phyloP scores from a whole-genome alignment of 1,140 invertebrate species.

The Aphaenogaster ashmeadi region DNA sequence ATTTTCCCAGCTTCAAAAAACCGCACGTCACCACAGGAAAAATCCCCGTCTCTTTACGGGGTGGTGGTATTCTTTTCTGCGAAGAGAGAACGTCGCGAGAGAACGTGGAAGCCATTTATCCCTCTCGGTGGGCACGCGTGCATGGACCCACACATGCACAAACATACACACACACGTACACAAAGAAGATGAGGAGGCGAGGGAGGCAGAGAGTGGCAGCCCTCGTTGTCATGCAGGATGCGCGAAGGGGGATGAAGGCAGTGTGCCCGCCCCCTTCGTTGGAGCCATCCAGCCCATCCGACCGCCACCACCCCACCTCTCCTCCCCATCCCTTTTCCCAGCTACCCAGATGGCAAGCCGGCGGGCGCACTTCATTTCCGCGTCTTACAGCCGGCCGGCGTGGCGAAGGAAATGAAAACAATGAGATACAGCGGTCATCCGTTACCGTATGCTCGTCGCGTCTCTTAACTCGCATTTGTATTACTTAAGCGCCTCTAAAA shows the following conservation, averaged over 20 bases:
- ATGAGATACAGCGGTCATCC: constrained; percentile 87
- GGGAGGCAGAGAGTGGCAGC: constrained; percentile 47
- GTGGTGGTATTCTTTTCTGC: constrained; percentile 24
- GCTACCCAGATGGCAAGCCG: constrained; percentile 71
- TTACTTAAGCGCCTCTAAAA: constrained; percentile 84
- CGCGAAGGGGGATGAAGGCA: constrained; percentile 76
- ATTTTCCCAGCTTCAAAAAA: constrained; percentile 48
- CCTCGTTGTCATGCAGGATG: constrained; percentile 82
- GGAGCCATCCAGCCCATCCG: constrained; percentile 51
- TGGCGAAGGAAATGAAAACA: constrained; percentile 86
- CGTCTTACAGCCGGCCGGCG: constrained; percentile 83
- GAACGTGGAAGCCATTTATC: constrained; percentile 69
- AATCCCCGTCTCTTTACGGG: background rate
- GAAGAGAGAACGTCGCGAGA: constrained; percentile 34
- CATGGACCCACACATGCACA: constrained; percentile 39
- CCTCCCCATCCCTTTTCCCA: constrained; percentile 63
- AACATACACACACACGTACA: background rate
- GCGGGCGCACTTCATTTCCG: constrained; percentile 81
- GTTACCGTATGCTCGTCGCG: constrained; percentile 80
- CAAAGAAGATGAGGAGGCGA: constrained; percentile 64
- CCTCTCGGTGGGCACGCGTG: constrained; percentile 60
- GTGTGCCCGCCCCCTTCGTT: constrained; percentile 69
- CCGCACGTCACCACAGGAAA: background rate
- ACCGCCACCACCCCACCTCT: background rate
- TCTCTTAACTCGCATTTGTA: constrained; percentile 85